Base-by-base conservation (phyloP, 2,113 vertebrate genomes). In the Alouatta palliata region DNA sequence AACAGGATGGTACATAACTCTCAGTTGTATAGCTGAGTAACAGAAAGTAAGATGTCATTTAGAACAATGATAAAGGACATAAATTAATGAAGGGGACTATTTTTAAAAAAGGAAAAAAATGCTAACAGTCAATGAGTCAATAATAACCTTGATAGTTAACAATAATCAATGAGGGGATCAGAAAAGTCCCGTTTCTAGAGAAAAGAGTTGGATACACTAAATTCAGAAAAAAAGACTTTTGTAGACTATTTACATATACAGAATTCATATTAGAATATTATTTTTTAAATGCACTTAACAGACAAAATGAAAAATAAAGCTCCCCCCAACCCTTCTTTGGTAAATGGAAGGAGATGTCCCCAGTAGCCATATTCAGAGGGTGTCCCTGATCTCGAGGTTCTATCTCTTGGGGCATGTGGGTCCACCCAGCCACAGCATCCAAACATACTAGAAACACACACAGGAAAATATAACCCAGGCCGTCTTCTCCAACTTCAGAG, bases 401-500 rank as follows among this genome's bases (percentile, higher is more conserved):
- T 97, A 76, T 97, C 92, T 98, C 97, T 89, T 97, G 96, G 96
- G 97, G 81, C 91, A 77, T 90, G 94, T 96, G 96, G 88, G 58
- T 95, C 95, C 94, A 95, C 94, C 93, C 1, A 83, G 97, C 94
- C 97, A 70, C 93, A 79, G 52, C 96, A 97, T 92, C 93, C 97
- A 98, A 98, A 98, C 88, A 97, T 79, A 89, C 95, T 30, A 79
- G 97, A 95, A 98, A 97, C 66, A 96, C 92, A 56, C 43, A 98
- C 68, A 64, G 61, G 61, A 32, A 64, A 64, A 64, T 64, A 98
- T 1, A 64, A 77, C 58, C 85, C 45, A 79, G 61, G 90, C 76
- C 96, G 80, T 79, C 97, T 80, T 97, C 94, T 10, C 40, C 87
- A 96, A 93, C 93, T 92, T 0, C 0, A 89, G 19, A 97, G 94